Base-by-base conservation (phyloP, 2,797 vertebrate genomes). In the Salarias fasciatus region DNA sequence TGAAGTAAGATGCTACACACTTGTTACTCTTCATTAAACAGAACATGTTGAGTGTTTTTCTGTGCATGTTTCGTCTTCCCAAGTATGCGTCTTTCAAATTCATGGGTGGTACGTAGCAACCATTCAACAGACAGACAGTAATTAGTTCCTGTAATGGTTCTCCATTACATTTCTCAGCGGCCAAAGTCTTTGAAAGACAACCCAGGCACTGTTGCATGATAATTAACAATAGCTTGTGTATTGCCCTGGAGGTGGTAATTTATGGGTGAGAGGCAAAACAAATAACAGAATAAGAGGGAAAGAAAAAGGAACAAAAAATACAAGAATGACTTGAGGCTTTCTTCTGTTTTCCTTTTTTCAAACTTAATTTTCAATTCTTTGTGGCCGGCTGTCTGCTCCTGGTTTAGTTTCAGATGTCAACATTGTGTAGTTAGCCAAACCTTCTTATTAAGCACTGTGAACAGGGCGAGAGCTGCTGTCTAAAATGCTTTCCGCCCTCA, bases 121-220 rank as follows among this genome's bases (percentile, higher is more conserved):
- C 74, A 63, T 82, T 88, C 80, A 67, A 74, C 84, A 89, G 91
- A 85, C 82, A 89, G 86, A 88, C 76, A 72, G 73, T 89, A 83
- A 91, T 91, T 90, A 86, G 86, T 84, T 86, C 84, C 66, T 79
- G 75, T 88, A 82, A 89, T 85, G 73, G 66, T 85, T 87, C 75
- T 78, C 75, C 68, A 85, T 90, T 87, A 87, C 75, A 79, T 81
- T 78, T 85, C 83, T 88, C 75, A 80, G 72, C 44, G 61, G 82
- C 82, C 80, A 85, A 75, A 84, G 69, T 83, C 75, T 80, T 82
- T 80, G 69, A 83, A 66, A 82, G 69, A 77, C 79, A 83, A 82
- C 67, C 75, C 63, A 57, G 69, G 82, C 68, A 45, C 56, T 37
- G 67, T 80, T 80, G 74, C 49, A 29, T 78, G 84, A 64, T 84